Conservation (phyloP, 2,888 invertebrate genomes). For the Drosophila demipolita region DNA sequence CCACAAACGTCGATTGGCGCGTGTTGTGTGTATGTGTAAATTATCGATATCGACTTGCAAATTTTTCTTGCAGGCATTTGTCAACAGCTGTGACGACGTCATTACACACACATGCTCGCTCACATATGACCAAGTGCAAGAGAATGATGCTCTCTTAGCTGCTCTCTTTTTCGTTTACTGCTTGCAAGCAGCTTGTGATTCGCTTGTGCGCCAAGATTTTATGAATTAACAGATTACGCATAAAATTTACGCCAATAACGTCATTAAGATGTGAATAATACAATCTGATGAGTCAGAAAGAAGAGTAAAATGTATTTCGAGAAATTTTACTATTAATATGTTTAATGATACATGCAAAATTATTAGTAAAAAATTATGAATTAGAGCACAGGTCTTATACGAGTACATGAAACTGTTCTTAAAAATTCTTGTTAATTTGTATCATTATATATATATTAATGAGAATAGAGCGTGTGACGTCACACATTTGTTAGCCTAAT, state of each 20-base stretch:
- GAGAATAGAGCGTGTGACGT: slow-evolving; percentile 30
- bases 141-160: slow-evolving; percentile 14
- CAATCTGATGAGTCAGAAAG: neutral
- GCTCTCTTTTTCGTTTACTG: slow-evolving; percentile 21
- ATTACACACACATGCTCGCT: slow-evolving; percentile 12
- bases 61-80: slow-evolving; percentile 45
- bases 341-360: neutral
- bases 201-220: slow-evolving; percentile 17
- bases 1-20: slow-evolving; percentile 22
- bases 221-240: slow-evolving; percentile 20
- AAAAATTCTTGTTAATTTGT: neutral
- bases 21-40: slow-evolving; percentile 5
- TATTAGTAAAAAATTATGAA: neutral
- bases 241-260: neutral
- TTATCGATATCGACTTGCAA: slow-evolving; percentile 63
- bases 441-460: neutral
- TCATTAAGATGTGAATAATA: neutral
- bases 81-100: slow-evolving; percentile 64
- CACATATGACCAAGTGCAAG: neutral
- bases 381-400: neutral
- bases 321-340: neutral
- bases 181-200: slow-evolving; percentile 31
- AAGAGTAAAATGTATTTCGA: neutral
- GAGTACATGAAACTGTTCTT: neutral
- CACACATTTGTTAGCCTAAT: slow-evolving; percentile 12